Base-by-base conservation (phyloP, 2,888 invertebrate genomes). In the Polydrusus tereticollis region DNA sequence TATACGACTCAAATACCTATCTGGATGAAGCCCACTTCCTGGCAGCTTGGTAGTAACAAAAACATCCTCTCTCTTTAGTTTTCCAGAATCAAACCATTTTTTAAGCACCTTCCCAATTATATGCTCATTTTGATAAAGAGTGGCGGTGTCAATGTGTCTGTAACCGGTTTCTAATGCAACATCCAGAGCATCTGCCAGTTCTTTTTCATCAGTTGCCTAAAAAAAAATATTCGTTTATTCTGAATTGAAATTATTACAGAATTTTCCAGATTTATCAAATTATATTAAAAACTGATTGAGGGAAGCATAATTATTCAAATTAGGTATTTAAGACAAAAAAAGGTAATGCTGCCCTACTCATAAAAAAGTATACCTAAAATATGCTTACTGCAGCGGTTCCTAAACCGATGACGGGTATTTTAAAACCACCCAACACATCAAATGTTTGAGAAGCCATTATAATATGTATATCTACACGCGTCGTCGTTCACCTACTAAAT, bases 21-120 rank as follows among this genome's bases (percentile, higher is more conserved):
- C 69, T 1, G 69, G 63, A 18, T 21, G 45, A n/a, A 43, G n/a
- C 16, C 90, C 89, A 12, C 6, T 7, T n/a, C 89, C 88, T 10
- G 91, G 90, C 77, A 95, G 88, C 85, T 95, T 96, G 8, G 95
- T 94, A 29, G 92, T 92, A 45, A 96, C 88, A 82, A 94, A 95
- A 0, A 96, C 84, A 33, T 96, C 93, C 43, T 93, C 92, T 77
- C 95, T 87, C 78, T 88, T 91, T 0, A 90, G 81, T 78, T 89
- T 89, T 63, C 92, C 91, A 5, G 88, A 87, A 47, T 89, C 89
- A 36, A 94, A 85, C 91, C 93, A 93, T 73, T 89, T 88, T 77
- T 89, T 88, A 0, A 95, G 85, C 0, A 92, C 91, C 29, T 89
- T 88, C 0, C 95, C 95, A 75, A 95, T 89, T 0, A 88, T 88